Conservation (phyloP, 1,140 invertebrate genomes). For the Fopius arisanus region DNA sequence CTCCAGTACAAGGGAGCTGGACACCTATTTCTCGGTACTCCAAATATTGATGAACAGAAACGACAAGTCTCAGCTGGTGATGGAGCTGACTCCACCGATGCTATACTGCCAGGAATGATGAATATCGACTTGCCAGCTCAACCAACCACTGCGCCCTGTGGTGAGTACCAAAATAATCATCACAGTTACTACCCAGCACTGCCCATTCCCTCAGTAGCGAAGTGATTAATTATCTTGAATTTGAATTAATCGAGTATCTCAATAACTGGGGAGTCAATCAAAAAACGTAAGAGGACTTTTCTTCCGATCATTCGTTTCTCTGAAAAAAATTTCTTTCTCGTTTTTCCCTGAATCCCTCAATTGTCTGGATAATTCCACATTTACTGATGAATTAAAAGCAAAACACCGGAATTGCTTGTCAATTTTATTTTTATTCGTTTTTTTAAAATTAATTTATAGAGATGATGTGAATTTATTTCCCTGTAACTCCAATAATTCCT, state of each 20-base stretch:
- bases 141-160: conserved; percentile 43
- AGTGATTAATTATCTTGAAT: not conserved
- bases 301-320: too few species aligned
- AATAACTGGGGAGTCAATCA: too few species aligned
- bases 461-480: not conserved
- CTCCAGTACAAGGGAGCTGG: conserved; percentile 72
- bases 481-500: not conserved
- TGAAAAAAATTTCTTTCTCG: too few species aligned
- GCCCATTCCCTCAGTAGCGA: not conserved
- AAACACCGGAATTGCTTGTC: too few species aligned
- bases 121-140: conserved; percentile 52
- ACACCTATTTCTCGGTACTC: conserved; percentile 58
- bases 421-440: too few species aligned
- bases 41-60: conserved; percentile 37
- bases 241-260: too few species aligned
- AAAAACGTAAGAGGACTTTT: too few species aligned
- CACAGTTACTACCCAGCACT: not conserved
- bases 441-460: too few species aligned
- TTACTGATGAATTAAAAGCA: too few species aligned
- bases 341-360: too few species aligned
- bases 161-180: conserved; percentile 34
- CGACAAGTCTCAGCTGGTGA: conserved; percentile 37
- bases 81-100: conserved; percentile 42
- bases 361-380: too few species aligned
- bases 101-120: conserved; percentile 53